Evolutionary conservation across 1,140 invertebrate genomes (phyloP), one percentile per base, ranked within the genome.

Genomic region (Battus philenor): DNA sequence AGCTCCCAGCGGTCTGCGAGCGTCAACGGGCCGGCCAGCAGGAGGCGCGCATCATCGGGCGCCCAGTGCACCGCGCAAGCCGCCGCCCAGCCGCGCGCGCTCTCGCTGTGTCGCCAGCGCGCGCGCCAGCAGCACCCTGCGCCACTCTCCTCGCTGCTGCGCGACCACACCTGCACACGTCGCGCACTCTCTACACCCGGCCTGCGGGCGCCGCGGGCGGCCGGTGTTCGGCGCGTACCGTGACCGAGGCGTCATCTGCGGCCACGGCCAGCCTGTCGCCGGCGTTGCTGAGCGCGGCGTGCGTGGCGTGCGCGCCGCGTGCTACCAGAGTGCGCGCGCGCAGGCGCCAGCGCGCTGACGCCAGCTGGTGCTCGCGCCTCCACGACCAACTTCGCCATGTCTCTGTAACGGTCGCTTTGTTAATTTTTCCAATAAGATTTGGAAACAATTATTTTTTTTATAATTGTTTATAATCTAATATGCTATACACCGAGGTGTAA

Each of bases 61-160:
- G 66, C 68, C 68, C 71, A 72, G 32, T 36, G 44, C 43, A 46
- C 58, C 10, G 13, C 39, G 41, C 22, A 38, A 36, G 29, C 32
- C 62, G 22, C 41, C 46, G 36, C 53, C 45, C 58, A 56, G 56
- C 38, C 56, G 51, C 30, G 56, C 52, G 24, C 44, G 34, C 44
- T 89, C 92, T 83, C 11, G 90, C 93, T 48, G 47, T 58, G 61
- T 2, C 31, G 45, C 38, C 58, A 54, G 2, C 34, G 32, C 1
- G 8, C 17, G 12, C 45, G 89, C 90, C 52, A 92, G 94, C 79
- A 79, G n/a, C n/a, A n/a, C n/a, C n/a, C n/a, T n/a, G n/a, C n/a
- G n/a, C n/a, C n/a, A n/a, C n/a, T n/a, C n/a, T n/a, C n/a, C 4
- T n/a, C n/a, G 7, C 7, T n/a, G n/a, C 32, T n/a, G 10, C 24